Evolutionary conservation across 35 echinoderm and acorn worm genomes (phyloP), one percentile per base, ranked within the genome.

Genomic region (Stichopus chloronotus): DNA sequence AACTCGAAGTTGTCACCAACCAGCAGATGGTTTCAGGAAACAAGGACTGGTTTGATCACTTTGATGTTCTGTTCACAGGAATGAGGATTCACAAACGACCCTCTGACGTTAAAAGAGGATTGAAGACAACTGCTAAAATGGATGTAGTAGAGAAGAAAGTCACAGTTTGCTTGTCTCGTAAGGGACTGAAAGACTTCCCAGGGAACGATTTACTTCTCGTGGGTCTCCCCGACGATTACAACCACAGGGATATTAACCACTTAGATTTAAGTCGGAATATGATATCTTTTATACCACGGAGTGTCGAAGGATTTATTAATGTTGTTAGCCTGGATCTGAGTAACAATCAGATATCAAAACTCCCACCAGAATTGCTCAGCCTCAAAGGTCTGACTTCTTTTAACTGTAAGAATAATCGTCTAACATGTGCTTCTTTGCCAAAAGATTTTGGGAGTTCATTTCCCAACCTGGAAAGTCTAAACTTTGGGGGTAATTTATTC

Each of bases 261-360:
- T 78, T 96, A 22, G 93, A 96, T 82, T 55, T 98, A 6, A 96
- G 94, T 88, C 84, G 91, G 55, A 98, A 98, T 77, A 76, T 91
- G n/a, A 94, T 98, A 24, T 11, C 86, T n/a, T 30, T 53, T 52
- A 86, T 98, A 91, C 97, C 97, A 74, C 43, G 61, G 61, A 92
- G 59, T 55, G 88, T 96, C 6, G 82, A 56, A 5, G 13, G 93
- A 4, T 98, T 94, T 91, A 52, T 56, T 52, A 91, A 93, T 43
- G 13, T 96, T 19, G 60, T 96, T 30, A 95, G 94, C 57, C n/a
- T 98, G 71, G 97, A 98, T 80, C 79, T 98, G 9, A 98, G 97
- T 76, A 93, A 94, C 54, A 98, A 98, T 63, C 86, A 92, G 59
- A 74, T 98, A 22, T 56, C 78, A 55, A 92, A 91, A 87, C 81